A percentile compares a stretch with the other conserved stretches of the same genome.
phyloP scores from a whole-genome alignment of 2,888 invertebrate genomes.

The Chirona hameri region DNA sequence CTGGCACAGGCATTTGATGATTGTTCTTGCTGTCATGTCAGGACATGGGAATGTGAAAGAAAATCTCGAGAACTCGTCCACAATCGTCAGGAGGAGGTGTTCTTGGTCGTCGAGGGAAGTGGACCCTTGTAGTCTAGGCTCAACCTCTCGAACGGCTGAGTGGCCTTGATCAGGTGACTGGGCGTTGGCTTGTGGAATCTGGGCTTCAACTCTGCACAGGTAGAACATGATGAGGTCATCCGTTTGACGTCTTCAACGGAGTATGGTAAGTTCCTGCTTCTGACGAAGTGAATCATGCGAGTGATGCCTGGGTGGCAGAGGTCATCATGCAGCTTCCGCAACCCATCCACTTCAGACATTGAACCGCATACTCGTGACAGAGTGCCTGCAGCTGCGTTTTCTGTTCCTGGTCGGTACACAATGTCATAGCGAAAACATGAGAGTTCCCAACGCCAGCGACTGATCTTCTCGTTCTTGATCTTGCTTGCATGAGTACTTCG shows the following conservation, averaged over 20 bases:
- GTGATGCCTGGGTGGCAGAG: slow-evolving; percentile 38
- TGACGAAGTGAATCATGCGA: slow-evolving; percentile 36
- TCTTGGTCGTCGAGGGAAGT: slow-evolving; percentile 37
- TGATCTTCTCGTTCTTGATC: background rate
- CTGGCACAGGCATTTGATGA: slow-evolving; percentile 36
- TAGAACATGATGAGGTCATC: slow-evolving; percentile 29
- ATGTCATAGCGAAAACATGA: slow-evolving; percentile 30
- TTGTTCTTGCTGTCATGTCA: slow-evolving; percentile 36
- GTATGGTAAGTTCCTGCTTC: slow-evolving; percentile 36
- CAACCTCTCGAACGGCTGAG: slow-evolving; percentile 39
- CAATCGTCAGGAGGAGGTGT: slow-evolving; percentile 38
- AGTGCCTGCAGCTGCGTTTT: slow-evolving; percentile 29
- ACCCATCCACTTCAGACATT: background rate
- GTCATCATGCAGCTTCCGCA: slow-evolving; percentile 35
- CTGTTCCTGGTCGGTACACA: slow-evolving; percentile 29
- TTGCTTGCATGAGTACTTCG: no score
- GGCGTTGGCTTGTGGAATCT: slow-evolving; percentile 29
- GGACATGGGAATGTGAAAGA: slow-evolving; percentile 33
- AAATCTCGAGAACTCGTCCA: slow-evolving; percentile 40
- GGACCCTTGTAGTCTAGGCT: slow-evolving; percentile 41
- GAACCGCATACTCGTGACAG: slow-evolving; percentile 30
- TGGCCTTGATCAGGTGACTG: slow-evolving; percentile 39
- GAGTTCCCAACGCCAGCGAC: slow-evolving; percentile 32
- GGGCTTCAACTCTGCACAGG: slow-evolving; percentile 35
- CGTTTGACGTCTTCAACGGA: slow-evolving; percentile 34